phyloP scores from a whole-genome alignment of 2,113 vertebrate species.

The Paratilapia polleni region DNA sequence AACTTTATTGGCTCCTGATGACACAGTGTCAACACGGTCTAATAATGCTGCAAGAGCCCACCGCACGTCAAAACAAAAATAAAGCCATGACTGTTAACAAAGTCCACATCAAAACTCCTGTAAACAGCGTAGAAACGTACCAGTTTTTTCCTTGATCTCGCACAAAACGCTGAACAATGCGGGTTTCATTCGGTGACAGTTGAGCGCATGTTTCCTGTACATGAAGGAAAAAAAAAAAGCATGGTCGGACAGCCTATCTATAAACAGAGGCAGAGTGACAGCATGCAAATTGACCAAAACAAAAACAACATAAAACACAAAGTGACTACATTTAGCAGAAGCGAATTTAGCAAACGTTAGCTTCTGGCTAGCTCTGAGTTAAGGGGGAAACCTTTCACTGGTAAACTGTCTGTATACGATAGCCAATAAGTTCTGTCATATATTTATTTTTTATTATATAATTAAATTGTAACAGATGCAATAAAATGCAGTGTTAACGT shows the following conservation, averaged over 20 bases:
- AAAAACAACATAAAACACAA: conserved; percentile 30
- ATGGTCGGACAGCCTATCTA: neutral
- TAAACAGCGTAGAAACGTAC: conserved; percentile 57
- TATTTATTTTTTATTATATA: fast-evolving
- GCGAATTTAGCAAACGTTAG: conserved; percentile 46
- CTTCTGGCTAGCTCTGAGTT: neutral
- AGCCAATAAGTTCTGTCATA: fast-evolving
- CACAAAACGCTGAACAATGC: conserved; percentile 86
- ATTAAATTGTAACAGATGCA: neutral
- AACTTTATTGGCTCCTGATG: conserved; percentile 25
- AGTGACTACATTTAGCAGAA: neutral
- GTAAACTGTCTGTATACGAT: fast-evolving
- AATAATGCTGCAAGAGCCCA: neutral
- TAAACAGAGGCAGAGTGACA: neutral
- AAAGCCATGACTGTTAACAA: neutral
- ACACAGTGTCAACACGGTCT: conserved; percentile 36
- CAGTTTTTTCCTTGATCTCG: conserved; percentile 86
- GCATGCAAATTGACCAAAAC: conserved; percentile 36
- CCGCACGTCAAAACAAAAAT: neutral
- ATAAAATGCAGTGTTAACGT: fast-evolving
- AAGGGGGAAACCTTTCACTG: neutral
- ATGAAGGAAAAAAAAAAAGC: conserved; percentile 31
- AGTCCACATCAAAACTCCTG: neutral
- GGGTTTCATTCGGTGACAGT: conserved; percentile 87
- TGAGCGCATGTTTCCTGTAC: conserved; percentile 84